Evolutionary conservation across 2,888 invertebrate genomes (phyloP), one percentile per base, ranked within the genome.

Genomic region (Eupithecia subfuscata): DNA sequence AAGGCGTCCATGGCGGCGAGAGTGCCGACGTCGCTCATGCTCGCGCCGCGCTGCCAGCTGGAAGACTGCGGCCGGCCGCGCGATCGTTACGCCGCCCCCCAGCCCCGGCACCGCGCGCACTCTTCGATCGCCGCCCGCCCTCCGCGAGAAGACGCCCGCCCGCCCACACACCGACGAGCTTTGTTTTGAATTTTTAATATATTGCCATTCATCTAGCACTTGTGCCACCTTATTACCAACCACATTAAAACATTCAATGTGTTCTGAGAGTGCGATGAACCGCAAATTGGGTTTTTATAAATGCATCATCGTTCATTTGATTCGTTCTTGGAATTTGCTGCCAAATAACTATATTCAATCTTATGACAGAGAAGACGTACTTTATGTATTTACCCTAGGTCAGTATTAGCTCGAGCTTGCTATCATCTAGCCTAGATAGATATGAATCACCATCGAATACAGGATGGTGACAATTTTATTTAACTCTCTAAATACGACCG

Each of bases 131-230:
- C 90, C 92, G 91, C 92, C 91, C 92, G 91, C 92, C 93, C 91
- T 90, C 92, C 90, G 90, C 89, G 86, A 85, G 86, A 82, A 84
- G 84, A 90, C 87, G 84, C 84, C 88, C 89, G 89, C 88, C 91
- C 93, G 91, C 93, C 94, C 91, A 92, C 92, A 86, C 88, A 86
- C 86, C 86, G 85, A 84, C 85, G 86, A 85, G 89, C 92, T 93
- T 93, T 93, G 93, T 94, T 94, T 93, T 94, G 90, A 92, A 93
- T 94, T 92, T 93, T 94, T 94, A 93, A 94, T 94, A 90, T 92
- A 91, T 89, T 89, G 88, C 87, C 93, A 94, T 94, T 94, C 94
- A 93, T 91, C 88, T 88, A 88, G 86, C 86, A 84, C 83, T 88
- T 83, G 83, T 84, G 87, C 87, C 87, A 82, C 85, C 85, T 85